Conservation (phyloP, 2,888 invertebrate species). For the Stenoptilia bipunctidactyla region DNA sequence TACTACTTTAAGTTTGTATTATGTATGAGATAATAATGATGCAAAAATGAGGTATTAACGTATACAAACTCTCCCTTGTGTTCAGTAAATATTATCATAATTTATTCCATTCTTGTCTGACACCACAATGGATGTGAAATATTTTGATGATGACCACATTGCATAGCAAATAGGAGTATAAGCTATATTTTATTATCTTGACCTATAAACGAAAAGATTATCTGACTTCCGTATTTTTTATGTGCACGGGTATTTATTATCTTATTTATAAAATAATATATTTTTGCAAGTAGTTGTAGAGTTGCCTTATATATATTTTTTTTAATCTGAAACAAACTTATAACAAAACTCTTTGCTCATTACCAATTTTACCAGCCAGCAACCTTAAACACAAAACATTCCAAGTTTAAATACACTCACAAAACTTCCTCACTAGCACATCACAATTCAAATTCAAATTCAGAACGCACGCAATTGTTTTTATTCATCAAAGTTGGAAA, state of each 20-base stretch:
- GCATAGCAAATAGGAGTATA: neutral
- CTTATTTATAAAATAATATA: too few relatives aligned
- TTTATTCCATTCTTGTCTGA: conserved; percentile 24
- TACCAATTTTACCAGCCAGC: neutral
- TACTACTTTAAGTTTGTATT: too few relatives aligned
- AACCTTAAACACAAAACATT: conserved; percentile 8
- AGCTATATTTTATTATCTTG: neutral
- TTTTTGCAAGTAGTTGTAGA: too few relatives aligned
- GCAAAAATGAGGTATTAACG: conserved; percentile 17
- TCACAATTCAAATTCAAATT: conserved; percentile 18
- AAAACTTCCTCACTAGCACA: conserved; percentile 35
- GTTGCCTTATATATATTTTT: too few relatives aligned
- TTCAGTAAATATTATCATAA: conserved; percentile 21
- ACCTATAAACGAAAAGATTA: neutral
- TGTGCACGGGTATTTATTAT: too few relatives aligned
- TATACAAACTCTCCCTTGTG: conserved; percentile 17
- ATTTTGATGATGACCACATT: conserved; percentile 14
- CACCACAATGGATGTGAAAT: conserved; percentile 13
- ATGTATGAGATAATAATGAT: conserved; percentile 1
- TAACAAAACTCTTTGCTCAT: too few relatives aligned
- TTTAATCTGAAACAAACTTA: too few relatives aligned
- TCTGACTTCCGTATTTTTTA: too few relatives aligned
- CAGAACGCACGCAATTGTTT: neutral
- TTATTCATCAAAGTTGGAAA: neutral
- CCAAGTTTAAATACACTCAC: conserved; percentile 12